Base-by-base conservation (phyloP, 2,113 vertebrate species). In the Asarcornis scutulata region DNA sequence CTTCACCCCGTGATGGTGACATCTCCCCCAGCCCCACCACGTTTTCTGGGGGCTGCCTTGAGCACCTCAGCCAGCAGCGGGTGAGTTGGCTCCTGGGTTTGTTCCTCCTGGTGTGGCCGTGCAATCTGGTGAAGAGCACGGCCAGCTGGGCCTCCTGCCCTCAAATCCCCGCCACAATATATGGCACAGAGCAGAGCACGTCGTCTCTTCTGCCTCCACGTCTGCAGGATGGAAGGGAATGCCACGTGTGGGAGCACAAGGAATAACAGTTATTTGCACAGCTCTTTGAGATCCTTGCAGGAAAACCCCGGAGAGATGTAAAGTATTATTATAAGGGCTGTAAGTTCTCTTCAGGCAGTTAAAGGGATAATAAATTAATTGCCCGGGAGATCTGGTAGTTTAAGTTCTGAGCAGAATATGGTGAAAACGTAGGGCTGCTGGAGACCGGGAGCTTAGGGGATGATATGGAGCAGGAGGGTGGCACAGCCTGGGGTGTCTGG, bases 311-410 rank as follows among this genome's bases (percentile, higher is more conserved):
- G 91, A 44, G 96, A 86, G 86, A 93, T 74, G 17, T 84, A 53
- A 93, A 83, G 40, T 62, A 5, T 89, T 89, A 92, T 93, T 85
- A 63, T 80, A 87, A 94, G 86, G 88, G 59, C 79, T 92, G 64
- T 42, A 79, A 59, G 91, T 93, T 95, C 94, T 96, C 96, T 75
- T 56, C 81, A 95, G 92, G 79, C 76, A 81, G 93, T 95, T 91
- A 83, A 95, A 95, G 87, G 83, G 75, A 82, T 95, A 60, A 96
- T 95, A 94, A 96, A 96, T 91, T 69, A 74, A 88, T 93, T 84
- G 91, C 92, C 64, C 91, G 55, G 74, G 96, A 96, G 93, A 80
- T 84, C 36, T 89, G 78, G 67, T 36, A 44, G 48, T 81, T 17
- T 9, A 79, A 93, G 48, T 72, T 96, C 46, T 84, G 74, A 72